Percentiles rank a stretch among this genome's conserved stretches.
phyloP scores from a whole-genome alignment of 2,888 invertebrate species.

The Pammene aurita region DNA sequence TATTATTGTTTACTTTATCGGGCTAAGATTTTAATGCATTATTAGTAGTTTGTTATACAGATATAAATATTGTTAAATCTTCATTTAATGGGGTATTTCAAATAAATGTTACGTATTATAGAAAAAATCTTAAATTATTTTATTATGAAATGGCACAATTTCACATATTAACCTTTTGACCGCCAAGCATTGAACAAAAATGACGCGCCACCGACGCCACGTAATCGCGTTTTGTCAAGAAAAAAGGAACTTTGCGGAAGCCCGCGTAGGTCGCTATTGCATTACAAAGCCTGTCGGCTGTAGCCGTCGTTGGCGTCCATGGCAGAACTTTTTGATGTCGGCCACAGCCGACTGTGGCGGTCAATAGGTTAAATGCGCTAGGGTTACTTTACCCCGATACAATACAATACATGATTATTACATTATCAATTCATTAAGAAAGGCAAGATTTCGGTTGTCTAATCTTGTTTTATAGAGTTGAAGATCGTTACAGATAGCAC shows the following conservation, averaged over 20 bases:
- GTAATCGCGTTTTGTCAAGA: too few species aligned
- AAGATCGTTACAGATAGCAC: too few species aligned
- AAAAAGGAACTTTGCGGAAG: too few species aligned
- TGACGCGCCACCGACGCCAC: too few species aligned
- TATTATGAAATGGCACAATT: conserved; percentile 35
- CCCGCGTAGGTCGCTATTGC: too few species aligned
- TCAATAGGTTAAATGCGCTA: conserved; percentile 31
- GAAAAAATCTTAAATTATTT: conserved; percentile 30
- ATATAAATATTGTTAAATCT: conserved; percentile 30
- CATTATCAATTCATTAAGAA: conserved; percentile 74
- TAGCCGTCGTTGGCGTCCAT: too few species aligned
- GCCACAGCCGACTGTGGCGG: too few species aligned
- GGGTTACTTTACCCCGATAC: background rate
- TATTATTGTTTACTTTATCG: conserved; percentile 13
- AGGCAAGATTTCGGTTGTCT: conserved; percentile 70
- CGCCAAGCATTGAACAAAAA: too few species aligned
- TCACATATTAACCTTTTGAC: too few species aligned
- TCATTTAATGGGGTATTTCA: conserved; percentile 28
- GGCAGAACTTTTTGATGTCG: too few species aligned
- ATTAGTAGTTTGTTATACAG: conserved; percentile 21
- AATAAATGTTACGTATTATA: conserved; percentile 31
- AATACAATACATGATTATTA: conserved; percentile 17
- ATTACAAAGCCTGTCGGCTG: too few species aligned
- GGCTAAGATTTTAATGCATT: conserved; percentile 24
- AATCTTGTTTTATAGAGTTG: conserved; percentile 29